Evolutionary conservation across 2,888 invertebrate species (phyloP).

Genomic region (Ecdyonurus torrentis): DNA sequence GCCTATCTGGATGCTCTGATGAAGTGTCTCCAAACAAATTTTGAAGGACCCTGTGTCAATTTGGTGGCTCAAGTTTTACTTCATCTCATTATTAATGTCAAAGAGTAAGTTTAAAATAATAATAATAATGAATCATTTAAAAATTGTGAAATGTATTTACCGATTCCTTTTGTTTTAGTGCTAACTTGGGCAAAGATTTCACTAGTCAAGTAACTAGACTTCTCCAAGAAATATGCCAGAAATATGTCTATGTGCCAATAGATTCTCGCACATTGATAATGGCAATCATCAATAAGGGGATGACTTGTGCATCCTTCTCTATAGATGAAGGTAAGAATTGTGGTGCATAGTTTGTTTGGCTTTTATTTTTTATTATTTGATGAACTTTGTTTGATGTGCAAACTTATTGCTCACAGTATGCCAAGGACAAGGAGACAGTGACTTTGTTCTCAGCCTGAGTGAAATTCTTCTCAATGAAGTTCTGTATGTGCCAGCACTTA

Average conservation of each 20-base stretch:
- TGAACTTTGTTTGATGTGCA: too few species aligned
- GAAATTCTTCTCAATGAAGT: neutral
- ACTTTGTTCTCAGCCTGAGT: neutral
- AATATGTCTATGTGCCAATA: neutral
- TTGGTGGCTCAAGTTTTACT: too few species aligned
- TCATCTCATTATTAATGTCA: too few species aligned
- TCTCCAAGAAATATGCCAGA: neutral
- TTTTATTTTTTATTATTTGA: too few species aligned
- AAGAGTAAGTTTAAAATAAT: too few species aligned
- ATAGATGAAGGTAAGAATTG: neutral
- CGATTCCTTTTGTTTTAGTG: neutral
- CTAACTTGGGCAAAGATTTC: neutral
- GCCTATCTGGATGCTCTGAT: too few species aligned
- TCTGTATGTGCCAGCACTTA: neutral
- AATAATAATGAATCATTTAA: too few species aligned
- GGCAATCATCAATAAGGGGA: neutral
- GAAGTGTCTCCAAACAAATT: too few species aligned
- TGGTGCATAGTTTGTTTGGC: too few species aligned
- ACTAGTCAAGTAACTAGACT: neutral
- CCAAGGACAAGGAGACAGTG: neutral
- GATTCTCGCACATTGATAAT: neutral
- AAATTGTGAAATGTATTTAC: too few species aligned
- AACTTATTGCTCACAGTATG: neutral
- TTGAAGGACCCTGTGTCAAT: too few species aligned
- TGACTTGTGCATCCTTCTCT: neutral